Base-by-base conservation (phyloP, 2,113 vertebrate species). In the Rhipidura dahli region DNA sequence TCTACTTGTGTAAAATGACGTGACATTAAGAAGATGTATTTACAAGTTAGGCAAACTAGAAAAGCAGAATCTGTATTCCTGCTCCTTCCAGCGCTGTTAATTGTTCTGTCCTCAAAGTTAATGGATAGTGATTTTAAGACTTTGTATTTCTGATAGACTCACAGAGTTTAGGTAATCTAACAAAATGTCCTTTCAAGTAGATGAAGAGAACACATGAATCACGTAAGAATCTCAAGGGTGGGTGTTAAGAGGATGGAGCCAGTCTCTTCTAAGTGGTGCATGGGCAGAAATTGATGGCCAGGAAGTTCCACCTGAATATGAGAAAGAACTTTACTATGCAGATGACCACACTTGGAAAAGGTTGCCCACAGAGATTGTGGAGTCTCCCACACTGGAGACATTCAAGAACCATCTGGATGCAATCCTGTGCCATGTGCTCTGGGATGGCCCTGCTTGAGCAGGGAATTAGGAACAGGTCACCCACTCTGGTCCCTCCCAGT, bases 1-100 rank as follows among this genome's bases (percentile, higher is more conserved):
- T 88, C 82, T 89, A 72, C 93, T 94, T 93, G 80, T 96, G 88
- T 69, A 96, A 83, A 98, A 94, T 94, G 85, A 66, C 0, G 4
- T 76, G 71, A 83, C 64, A n/a, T 85, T 92, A 93, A 76, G 87
- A 79, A 87, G 68, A 56, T 79, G 56, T 90, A 82, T 87, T 56
- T 68, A 59, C 40, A 75, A 83, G 54, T 35, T 84, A 81, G 82
- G 45, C 65, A 65, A 64, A 39, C 57, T 45, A 72, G 75, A 86
- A 94, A 83, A 50, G 53, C 30, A 61, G 70, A 87, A 33, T 89
- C 30, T 75, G 14, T 82, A 61, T 89, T 92, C 73, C 60, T 94
- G 54, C 78, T 94, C 80, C 59, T 83, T 94, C 51, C 35, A 68
- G 12, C 63, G 72, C 35, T 95, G 81, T 59, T 92, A 90, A 95